These are phyloP conservation scores for Leptinotarsa rubiginosa DNA, from an alignment of 2,888 invertebrate genomes.

Conservation along the genomic window DNA sequence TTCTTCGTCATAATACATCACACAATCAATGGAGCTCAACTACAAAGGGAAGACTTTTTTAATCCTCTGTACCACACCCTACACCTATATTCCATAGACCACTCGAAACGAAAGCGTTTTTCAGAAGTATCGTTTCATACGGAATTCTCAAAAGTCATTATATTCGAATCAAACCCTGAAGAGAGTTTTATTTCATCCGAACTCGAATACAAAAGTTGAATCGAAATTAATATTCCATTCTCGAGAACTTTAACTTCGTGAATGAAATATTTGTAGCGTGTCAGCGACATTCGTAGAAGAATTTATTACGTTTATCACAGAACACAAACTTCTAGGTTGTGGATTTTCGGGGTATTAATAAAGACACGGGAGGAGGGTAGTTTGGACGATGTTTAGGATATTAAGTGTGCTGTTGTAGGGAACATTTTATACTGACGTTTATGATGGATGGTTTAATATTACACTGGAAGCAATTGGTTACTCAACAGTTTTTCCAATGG, in stretches of 20 bases:
- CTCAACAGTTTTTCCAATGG: neutral
- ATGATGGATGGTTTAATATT: neutral
- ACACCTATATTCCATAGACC: neutral
- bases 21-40: neutral
- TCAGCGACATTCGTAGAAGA: slow-evolving; percentile 7
- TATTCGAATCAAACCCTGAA: slow-evolving; percentile 12
- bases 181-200: slow-evolving; percentile 4
- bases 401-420: neutral
- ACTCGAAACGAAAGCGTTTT: neutral
- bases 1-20: too few relatives aligned
- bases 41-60: neutral
- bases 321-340: neutral
- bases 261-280: slow-evolving; percentile 16
- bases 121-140: neutral
- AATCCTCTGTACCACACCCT: neutral
- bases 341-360: slow-evolving; percentile 9
- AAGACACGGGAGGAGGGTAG: neutral
- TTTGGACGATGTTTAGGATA: neutral
- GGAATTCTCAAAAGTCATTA: slow-evolving; percentile 4
- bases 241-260: neutral
- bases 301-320: neutral
- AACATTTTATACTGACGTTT: neutral
- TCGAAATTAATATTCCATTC: slow-evolving; percentile 4
- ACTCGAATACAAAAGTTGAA: slow-evolving; percentile 1
- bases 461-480: neutral